phyloP scores from a whole-genome alignment of 2,113 vertebrate genomes.

The mouse (Mus musculus) region GRCm39 chrX:67236001-67236500 shows the following conservation, averaged over 20 bases:
- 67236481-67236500: neutral
- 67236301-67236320: neutral
- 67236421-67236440: neutral
- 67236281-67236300: neutral
- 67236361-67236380: neutral
- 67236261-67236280: neutral
- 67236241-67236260: neutral
- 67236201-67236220: neutral
- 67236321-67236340: neutral
- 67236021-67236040: neutral
- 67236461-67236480: neutral
- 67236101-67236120: neutral
- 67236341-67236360: neutral
- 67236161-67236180: neutral
- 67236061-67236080: neutral
- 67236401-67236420: neutral
- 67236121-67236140: neutral
- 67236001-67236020: neutral
- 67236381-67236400: neutral
- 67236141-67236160: neutral
- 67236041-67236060: neutral
- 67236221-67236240: conserved; percentile 9
- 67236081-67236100: neutral
- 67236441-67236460: neutral
- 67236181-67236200: neutral